These are phyloP conservation scores for Lepidurus packardi DNA, from an alignment of 1,140 invertebrate genomes.

Conservation along the genomic window DNA sequence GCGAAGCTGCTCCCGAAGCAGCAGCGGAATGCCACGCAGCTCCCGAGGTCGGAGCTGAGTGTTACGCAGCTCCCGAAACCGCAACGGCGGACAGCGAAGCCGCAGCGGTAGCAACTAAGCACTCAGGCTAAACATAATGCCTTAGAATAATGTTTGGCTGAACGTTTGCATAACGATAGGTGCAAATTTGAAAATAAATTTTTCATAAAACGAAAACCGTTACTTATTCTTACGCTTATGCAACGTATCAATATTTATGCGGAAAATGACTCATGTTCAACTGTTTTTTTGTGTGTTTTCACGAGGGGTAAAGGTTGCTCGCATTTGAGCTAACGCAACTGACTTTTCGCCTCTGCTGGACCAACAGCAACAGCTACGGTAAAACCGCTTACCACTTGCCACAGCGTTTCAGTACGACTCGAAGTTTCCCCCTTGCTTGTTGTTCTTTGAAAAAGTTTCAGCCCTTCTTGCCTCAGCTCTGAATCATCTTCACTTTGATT, in stretches of 20 bases:
- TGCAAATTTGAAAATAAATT: background rate
- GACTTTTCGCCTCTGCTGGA: background rate
- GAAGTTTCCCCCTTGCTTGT: background rate
- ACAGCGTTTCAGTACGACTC: background rate
- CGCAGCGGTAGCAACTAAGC: background rate
- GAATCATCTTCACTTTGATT: background rate
- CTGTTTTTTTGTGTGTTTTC: background rate
- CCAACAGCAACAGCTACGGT: background rate
- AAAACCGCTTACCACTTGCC: background rate
- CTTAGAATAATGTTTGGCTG: background rate
- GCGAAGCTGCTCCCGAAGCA: background rate
- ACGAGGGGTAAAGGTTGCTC: background rate
- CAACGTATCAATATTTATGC: background rate
- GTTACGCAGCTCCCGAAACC: background rate
- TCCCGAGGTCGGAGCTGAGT: background rate
- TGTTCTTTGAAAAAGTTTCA: background rate
- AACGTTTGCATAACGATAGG: background rate
- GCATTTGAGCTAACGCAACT: background rate
- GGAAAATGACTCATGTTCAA: background rate
- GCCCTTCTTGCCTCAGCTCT: background rate
- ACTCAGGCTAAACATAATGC: background rate
- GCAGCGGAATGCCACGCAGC: background rate
- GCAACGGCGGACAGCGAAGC: background rate
- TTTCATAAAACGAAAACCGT: background rate
- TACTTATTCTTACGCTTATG: background rate